Base-by-base conservation (phyloP, 2,888 invertebrate genomes). In the Charanyca ferruginea region DNA sequence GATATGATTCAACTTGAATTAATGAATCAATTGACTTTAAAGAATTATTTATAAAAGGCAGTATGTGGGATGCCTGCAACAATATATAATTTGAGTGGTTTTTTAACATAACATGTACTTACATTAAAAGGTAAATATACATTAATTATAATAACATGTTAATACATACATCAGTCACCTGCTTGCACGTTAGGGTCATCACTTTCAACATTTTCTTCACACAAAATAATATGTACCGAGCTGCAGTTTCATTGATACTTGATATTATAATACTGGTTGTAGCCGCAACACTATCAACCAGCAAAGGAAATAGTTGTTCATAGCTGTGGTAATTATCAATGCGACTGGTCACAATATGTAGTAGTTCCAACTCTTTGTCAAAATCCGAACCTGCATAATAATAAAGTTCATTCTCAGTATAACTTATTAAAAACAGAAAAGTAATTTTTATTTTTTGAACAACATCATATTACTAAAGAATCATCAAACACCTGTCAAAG, bases 391-490 rank as follows among this genome's bases (percentile, higher is more conserved):
- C 88, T 89, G 81, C 9, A 48, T 49, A 77, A 62, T 58, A 38
- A 28, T 8, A 64, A 47, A 38, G 28, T 35, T 57, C 3, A 32
- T 13, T 57, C 8, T 77, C 1, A 65, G 16, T 32, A 25, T 16
- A 38, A 38, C 13, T 13, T n/a, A 16, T 16, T 18, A 6, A 61
- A 22, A 61, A 22, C 2, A 25, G 1, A 32, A 7, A 44, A 6
- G 23, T 6, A 22, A 2, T 18, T 44, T 38, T 9, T 6, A 51
- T 3, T 45, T 25, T 35, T 49, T 18, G 65, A 85, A 84, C 91
- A 91, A 88, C 89, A 91, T 92, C 92, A 92, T 92, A 92, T 91
- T 92, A 91, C 92, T 92, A 92, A 92, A 92, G 93, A 88, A 81
- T 90, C 92, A 87, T 92, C 93, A 92, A 87, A 88, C 86, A 83